These are phyloP conservation scores for Acronicta alni DNA, from an alignment of 2,888 invertebrate species.

Conservation along the genomic window DNA sequence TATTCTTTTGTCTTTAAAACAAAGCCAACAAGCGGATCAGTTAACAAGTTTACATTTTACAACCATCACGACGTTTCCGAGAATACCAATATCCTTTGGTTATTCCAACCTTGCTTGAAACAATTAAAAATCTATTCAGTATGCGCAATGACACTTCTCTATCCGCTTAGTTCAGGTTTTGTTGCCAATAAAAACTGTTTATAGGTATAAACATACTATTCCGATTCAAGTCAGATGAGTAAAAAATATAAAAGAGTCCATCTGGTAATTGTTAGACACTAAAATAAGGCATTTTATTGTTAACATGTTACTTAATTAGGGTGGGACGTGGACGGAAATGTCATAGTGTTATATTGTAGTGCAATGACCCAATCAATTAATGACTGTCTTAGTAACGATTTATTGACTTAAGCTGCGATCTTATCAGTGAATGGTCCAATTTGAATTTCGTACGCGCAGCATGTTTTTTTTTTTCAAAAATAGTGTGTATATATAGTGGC, in stretches of 20 bases:
- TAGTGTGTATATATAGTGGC: too few species aligned
- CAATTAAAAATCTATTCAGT: conserved; percentile 85
- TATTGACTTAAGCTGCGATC: conserved; percentile 11
- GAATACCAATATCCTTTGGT: conserved; percentile 78
- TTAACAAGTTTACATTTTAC: conserved; percentile 64
- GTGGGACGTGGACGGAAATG: conserved; percentile 66
- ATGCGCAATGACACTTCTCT: conserved; percentile 71
- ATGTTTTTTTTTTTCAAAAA: too few species aligned
- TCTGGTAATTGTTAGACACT: conserved; percentile 70
- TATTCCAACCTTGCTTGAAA: conserved; percentile 71
- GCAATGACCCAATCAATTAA: conserved; percentile 45
- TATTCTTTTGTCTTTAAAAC: conserved; percentile 60
- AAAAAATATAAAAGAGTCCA: conserved; percentile 70
- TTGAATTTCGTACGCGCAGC: conserved; percentile 10
- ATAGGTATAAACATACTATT: conserved; percentile 74
- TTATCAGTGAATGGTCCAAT: conserved; percentile 4
- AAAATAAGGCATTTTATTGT: conserved; percentile 75
- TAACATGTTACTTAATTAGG: conserved; percentile 76
- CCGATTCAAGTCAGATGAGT: conserved; percentile 72
- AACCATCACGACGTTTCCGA: conserved; percentile 65
- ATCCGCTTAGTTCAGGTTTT: conserved; percentile 76
- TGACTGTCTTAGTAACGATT: conserved; percentile 22
- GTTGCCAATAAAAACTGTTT: conserved; percentile 82
- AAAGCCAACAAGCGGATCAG: conserved; percentile 61
- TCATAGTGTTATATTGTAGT: conserved; percentile 32